Conservation (phyloP, 2,113 vertebrate species). For the Lepidothrix coronata region DNA sequence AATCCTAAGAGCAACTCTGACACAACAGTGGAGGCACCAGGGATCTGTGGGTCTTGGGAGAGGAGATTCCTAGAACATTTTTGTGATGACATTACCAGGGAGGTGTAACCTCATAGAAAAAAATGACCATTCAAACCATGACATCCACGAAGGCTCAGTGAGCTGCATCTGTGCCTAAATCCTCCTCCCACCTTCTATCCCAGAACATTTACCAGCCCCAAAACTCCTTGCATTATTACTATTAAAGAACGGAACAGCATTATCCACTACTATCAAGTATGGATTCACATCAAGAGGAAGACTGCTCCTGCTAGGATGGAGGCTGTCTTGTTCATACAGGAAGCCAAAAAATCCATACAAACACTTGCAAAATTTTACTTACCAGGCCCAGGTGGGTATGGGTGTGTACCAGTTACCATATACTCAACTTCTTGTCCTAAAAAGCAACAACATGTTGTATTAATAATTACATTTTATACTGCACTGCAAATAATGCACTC, state of each 20-base stretch:
- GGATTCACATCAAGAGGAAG: neutral
- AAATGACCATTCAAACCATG: fast-evolving
- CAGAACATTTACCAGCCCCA: neutral
- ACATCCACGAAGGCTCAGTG: neutral
- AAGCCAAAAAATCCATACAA: neutral
- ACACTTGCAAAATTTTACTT: constrained; percentile 10
- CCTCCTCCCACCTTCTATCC: neutral
- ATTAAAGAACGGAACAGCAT: neutral
- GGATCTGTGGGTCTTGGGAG: neutral
- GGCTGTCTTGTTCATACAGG: neutral
- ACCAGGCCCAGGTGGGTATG: constrained; percentile 95
- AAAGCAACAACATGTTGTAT: neutral
- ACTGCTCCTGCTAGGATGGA: neutral
- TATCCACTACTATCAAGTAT: neutral
- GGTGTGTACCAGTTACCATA: constrained; percentile 94
- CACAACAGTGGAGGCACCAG: neutral
- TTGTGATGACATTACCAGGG: neutral
- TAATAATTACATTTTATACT: neutral
- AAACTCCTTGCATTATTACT: neutral
- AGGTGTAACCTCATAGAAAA: neutral
- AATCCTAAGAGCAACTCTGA: neutral
- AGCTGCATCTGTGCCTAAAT: neutral
- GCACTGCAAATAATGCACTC: neutral
- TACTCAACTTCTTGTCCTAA: constrained; percentile 89
- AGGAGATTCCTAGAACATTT: neutral